phyloP scores from a whole-genome alignment of 2,113 vertebrate genomes.

The Syrmaticus mikado region DNA sequence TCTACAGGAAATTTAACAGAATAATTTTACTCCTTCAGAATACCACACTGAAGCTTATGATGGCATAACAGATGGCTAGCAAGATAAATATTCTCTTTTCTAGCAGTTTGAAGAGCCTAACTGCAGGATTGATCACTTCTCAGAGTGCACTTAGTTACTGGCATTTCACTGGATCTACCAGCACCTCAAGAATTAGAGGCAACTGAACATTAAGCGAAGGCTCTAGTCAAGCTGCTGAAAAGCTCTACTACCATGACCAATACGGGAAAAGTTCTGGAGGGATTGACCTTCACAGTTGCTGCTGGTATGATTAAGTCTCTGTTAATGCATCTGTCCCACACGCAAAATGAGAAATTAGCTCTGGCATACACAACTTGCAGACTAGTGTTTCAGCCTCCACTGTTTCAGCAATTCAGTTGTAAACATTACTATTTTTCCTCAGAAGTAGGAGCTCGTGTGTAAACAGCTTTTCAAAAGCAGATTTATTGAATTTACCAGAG shows the following conservation, averaged over 20 bases:
- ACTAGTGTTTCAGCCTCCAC: fast-evolving
- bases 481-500: not conserved
- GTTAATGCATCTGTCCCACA: not conserved
- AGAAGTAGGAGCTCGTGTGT: not conserved
- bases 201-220: not conserved
- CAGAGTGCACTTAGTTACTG: not conserved
- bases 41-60: not conserved
- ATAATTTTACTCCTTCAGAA: not conserved
- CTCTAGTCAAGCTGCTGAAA: not conserved
- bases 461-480: not conserved
- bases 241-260: not conserved
- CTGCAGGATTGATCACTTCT: not conserved
- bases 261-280: not conserved
- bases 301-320: not conserved
- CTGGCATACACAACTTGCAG: not conserved
- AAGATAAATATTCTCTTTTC: not conserved
- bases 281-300: not conserved
- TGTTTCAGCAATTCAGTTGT: not conserved
- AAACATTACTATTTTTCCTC: not conserved
- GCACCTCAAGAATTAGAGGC: not conserved
- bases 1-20: constrained; percentile 41
- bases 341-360: not conserved
- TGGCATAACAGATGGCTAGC: not conserved
- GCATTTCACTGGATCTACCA: not conserved
- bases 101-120: not conserved